A percentile compares a stretch with the other conserved stretches of the same genome.
Conservation (phyloP, 1,140 invertebrate species). For the Pissodes strobi region DNA sequence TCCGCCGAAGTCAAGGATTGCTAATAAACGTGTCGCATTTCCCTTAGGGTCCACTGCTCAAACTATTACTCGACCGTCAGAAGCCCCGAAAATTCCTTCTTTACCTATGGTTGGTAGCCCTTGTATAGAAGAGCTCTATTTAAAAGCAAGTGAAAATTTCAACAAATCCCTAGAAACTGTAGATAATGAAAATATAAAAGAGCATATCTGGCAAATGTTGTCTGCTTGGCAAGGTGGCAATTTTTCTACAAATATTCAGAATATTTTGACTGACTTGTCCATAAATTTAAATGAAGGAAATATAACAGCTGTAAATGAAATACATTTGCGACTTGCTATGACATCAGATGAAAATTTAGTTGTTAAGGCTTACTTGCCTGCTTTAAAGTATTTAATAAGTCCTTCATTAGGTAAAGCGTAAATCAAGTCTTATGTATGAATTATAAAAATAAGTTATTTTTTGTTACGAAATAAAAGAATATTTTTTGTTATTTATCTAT, state of each 20-base stretch:
- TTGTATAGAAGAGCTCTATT: conserved; percentile 22
- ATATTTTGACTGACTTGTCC: conserved; percentile 24
- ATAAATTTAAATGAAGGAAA: conserved; percentile 21
- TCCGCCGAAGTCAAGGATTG: conserved; percentile 48
- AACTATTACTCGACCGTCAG: background rate
- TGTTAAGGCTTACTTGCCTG: conserved; percentile 21
- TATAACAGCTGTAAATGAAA: conserved; percentile 20
- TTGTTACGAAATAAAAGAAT: conserved; percentile 4
- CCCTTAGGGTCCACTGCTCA: conserved; percentile 28
- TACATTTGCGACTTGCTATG: conserved; percentile 33
- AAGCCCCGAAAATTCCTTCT: conserved; percentile 2
- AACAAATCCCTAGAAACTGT: conserved; percentile 18
- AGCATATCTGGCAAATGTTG: conserved; percentile 28
- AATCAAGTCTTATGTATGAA: background rate
- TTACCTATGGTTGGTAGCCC: conserved; percentile 1
- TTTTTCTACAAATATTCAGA: conserved; percentile 31
- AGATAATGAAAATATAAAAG: conserved; percentile 12
- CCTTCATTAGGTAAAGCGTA: background rate
- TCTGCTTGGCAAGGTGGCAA: conserved; percentile 31
- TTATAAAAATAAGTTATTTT: too few relatives aligned
- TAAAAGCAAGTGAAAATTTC: conserved; percentile 28
- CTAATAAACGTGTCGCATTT: conserved; percentile 50
- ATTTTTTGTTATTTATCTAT: conserved; percentile 2
- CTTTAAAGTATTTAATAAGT: conserved; percentile 19
- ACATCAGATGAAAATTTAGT: background rate